Conservation (phyloP, 2,888 invertebrate genomes). For the Cosmopolites sordidus region DNA sequence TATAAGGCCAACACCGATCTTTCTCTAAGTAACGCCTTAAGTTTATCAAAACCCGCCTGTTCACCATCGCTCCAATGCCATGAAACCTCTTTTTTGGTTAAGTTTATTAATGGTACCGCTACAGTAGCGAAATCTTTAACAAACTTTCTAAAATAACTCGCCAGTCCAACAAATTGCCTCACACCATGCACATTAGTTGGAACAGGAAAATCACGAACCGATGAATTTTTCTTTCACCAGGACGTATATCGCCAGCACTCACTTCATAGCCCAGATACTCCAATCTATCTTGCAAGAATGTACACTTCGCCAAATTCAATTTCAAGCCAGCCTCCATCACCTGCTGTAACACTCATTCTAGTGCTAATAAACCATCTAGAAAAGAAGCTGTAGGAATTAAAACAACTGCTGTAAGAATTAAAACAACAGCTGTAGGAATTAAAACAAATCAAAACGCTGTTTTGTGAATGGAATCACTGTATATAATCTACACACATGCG, state of each 20-base stretch:
- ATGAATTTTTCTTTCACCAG: conserved; percentile 24
- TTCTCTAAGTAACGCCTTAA: conserved; percentile 18
- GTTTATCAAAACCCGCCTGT: conserved; percentile 21
- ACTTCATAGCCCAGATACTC: conserved; percentile 27
- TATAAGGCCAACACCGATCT: conserved; percentile 31
- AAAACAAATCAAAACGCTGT: too few species aligned
- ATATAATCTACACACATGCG: too few species aligned
- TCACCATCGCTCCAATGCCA: conserved; percentile 22
- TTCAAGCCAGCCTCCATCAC: too few species aligned
- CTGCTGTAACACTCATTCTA: too few species aligned
- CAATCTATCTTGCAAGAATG: conserved; percentile 17
- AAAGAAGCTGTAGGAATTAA: too few species aligned
- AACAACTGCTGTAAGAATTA: too few species aligned
- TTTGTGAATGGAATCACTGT: too few species aligned
- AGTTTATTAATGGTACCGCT: conserved; percentile 10
- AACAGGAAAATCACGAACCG: conserved; percentile 27
- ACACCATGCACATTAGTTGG: conserved; percentile 4
- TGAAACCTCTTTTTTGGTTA: conserved; percentile 12
- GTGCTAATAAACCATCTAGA: too few species aligned
- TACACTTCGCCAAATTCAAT: too few species aligned
- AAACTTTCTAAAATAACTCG: conserved; percentile 32
- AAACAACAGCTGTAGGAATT: too few species aligned
- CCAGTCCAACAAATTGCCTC: conserved; percentile 32
- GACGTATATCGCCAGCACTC: conserved; percentile 14
- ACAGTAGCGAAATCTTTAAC: conserved; percentile 26